Conservation (phyloP, 1,140 invertebrate genomes). For the Temnothorax nylanderi region DNA sequence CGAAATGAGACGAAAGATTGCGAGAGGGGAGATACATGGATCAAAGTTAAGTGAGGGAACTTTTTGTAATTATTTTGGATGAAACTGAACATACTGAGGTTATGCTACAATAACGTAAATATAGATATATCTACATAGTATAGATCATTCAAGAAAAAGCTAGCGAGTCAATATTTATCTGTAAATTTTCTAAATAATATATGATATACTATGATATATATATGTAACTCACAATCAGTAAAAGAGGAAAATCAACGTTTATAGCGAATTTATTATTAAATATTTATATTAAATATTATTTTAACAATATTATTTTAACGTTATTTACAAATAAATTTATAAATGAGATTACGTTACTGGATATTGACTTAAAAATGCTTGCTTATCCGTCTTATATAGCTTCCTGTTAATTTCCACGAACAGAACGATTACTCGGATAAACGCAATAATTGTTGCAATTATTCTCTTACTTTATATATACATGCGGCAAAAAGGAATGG, state of each 20-base stretch:
- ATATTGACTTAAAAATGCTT: neutral
- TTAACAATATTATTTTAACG: neutral
- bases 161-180: neutral
- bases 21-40: neutral
- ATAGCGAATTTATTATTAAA: neutral
- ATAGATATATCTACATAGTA: neutral
- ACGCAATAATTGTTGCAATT: conserved; percentile 17
- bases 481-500: neutral
- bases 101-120: neutral
- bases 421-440: conserved; percentile 1
- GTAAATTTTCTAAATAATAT: neutral
- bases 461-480: neutral
- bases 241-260: neutral
- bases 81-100: neutral
- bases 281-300: neutral
- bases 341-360: neutral
- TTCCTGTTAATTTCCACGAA: conserved; percentile 39
- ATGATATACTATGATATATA: too few species aligned
- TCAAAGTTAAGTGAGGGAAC: neutral
- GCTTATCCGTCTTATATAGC: neutral
- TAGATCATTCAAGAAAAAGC: neutral
- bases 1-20: conserved; percentile 18
- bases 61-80: conserved; percentile 40
- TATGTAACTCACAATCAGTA: neutral
- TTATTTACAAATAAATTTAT: neutral